phyloP scores from a whole-genome alignment of 2,888 invertebrate species.

The Polyommatus icarus region DNA sequence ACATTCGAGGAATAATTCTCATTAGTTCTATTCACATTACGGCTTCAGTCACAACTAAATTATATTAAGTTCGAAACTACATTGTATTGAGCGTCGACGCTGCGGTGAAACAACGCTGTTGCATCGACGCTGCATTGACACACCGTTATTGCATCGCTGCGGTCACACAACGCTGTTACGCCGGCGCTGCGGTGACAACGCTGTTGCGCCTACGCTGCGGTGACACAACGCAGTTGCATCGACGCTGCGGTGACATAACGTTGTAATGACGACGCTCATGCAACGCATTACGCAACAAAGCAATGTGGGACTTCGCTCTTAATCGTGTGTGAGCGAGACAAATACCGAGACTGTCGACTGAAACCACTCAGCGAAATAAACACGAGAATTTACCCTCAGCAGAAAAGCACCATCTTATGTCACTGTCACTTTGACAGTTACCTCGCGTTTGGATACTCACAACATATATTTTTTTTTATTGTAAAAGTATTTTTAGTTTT shows the following conservation, averaged over 20 bases:
- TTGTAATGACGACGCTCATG: not conserved
- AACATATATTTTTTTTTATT: not conserved
- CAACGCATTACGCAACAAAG: no score
- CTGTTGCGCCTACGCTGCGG: no score
- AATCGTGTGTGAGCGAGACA: not conserved
- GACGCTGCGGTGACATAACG: not conserved
- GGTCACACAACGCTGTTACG: no score
- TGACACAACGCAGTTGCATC: no score
- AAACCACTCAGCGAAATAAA: not conserved
- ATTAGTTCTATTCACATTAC: not conserved
- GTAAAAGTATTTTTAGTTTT: not conserved
- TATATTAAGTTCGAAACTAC: not conserved
- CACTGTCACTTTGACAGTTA: slow-evolving; percentile 31
- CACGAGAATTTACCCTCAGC: not conserved
- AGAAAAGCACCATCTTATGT: slow-evolving; percentile 29
- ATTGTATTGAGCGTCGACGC: not conserved
- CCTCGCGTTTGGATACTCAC: slow-evolving; percentile 23
- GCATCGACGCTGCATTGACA: not conserved
- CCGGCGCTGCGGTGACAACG: no score
- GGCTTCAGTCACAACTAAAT: not conserved
- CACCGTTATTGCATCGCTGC: no score
- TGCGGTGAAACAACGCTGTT: not conserved
- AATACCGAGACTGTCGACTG: not conserved
- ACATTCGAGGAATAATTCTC: not conserved
- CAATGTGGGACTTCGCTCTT: not conserved